Percentiles rank a stretch among this genome's conserved stretches.
Conservation (phyloP, 2,797 vertebrate genomes). For the Typhlichthys subterraneus region DNA sequence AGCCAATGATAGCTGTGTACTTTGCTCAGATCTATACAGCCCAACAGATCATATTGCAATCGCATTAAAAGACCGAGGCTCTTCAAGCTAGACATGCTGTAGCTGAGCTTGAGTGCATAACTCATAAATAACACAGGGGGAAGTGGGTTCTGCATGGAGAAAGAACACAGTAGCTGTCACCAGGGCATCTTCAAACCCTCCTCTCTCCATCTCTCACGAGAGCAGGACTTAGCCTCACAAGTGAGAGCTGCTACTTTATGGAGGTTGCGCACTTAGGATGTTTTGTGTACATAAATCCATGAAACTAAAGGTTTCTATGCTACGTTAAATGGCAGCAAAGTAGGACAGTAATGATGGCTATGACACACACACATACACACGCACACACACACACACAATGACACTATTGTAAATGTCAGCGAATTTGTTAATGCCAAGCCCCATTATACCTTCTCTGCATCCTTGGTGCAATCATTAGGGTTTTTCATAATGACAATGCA, state of each 20-base stretch:
- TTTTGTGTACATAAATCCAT: conserved; percentile 6
- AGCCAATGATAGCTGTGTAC: conserved; percentile 70
- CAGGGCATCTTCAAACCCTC: conserved; percentile 27
- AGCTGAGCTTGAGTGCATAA: conserved; percentile 49
- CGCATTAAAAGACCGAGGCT: conserved; percentile 64
- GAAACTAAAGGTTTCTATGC: conserved; percentile 25
- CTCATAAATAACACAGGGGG: conserved; percentile 67
- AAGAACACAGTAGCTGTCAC: conserved; percentile 27
- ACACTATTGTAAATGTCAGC: conserved; percentile 58
- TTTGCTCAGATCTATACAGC: conserved; percentile 51
- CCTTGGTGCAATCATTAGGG: conserved; percentile 51
- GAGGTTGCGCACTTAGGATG: conserved; percentile 1
- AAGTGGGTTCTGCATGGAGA: conserved; percentile 21
- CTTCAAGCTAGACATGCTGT: conserved; percentile 41
- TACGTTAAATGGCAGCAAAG: conserved; percentile 48
- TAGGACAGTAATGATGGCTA: conserved; percentile 48
- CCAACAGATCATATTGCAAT: conserved; percentile 72
- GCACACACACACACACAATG: conserved; percentile 1
- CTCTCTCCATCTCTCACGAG: conserved; percentile 32
- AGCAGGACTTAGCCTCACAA: conserved; percentile 25
- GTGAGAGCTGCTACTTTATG: conserved; percentile 26
- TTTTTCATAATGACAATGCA: conserved; percentile 24
- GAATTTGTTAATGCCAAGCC: conserved; percentile 37
- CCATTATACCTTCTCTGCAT: conserved; percentile 20
- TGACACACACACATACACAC: neutral